Evolutionary conservation across 2,888 invertebrate species (phyloP).

Genomic region (Bombyx huttoni): DNA sequence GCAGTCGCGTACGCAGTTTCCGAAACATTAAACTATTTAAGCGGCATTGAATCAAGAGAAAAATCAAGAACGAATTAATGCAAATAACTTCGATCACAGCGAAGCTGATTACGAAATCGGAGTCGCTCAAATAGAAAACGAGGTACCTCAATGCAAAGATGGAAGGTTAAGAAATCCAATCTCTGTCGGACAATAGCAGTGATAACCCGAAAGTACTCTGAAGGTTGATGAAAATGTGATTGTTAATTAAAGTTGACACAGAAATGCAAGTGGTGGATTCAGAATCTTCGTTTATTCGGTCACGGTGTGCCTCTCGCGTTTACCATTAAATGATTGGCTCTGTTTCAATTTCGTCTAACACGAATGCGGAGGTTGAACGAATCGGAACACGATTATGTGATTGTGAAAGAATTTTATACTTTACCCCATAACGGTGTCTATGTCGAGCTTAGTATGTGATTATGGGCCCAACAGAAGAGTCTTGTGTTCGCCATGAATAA

Average conservation of each 20-base stretch:
- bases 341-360: constrained; percentile 71
- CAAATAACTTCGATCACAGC: constrained; percentile 21
- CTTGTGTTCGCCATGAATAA: constrained; percentile 54
- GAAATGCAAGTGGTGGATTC: constrained; percentile 63
- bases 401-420: constrained; percentile 66
- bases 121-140: constrained; percentile 40
- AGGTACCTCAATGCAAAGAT: constrained; percentile 35
- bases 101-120: constrained; percentile 33
- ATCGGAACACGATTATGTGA: constrained; percentile 66
- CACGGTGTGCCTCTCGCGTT: constrained; percentile 64
- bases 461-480: constrained; percentile 47
- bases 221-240: constrained; percentile 65
- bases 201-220: constrained; percentile 48
- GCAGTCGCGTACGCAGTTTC: constrained; percentile 27
- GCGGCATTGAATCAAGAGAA: constrained; percentile 11
- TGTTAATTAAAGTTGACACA: constrained; percentile 71
- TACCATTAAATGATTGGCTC: constrained; percentile 69
- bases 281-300: constrained; percentile 68
- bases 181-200: constrained; percentile 41
- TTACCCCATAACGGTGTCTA: constrained; percentile 44
- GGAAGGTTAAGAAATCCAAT: constrained; percentile 59
- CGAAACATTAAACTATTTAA: constrained; percentile 28
- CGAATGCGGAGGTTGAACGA: constrained; percentile 64
- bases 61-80: constrained; percentile 21
- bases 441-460: constrained; percentile 53